Conservation (phyloP, 2,113 vertebrate species). For the Nicator chloris region DNA sequence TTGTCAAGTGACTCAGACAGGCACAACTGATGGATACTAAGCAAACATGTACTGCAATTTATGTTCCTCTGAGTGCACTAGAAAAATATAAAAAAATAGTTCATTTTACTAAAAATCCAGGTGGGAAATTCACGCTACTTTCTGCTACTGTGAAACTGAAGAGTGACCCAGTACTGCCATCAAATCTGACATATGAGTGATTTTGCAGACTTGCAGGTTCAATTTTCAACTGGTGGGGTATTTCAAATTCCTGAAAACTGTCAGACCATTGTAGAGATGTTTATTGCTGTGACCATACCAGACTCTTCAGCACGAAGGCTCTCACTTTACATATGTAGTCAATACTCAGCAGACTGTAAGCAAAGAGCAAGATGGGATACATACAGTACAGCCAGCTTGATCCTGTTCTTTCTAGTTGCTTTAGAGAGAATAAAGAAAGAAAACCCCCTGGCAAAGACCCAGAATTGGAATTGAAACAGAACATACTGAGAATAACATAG, state of each 20-base stretch:
- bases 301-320: neutral
- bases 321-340: neutral
- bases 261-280: neutral
- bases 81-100: neutral
- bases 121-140: neutral
- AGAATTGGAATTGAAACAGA: neutral
- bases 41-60: conserved; percentile 22
- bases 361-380: neutral
- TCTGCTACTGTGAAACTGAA: neutral
- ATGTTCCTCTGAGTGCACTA: neutral
- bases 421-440: neutral
- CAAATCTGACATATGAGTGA: neutral
- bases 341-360: neutral
- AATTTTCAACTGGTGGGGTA: neutral
- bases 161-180: conserved; percentile 22
- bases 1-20: conserved; percentile 48
- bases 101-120: conserved; percentile 17
- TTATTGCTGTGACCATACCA: neutral
- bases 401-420: neutral
- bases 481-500: neutral
- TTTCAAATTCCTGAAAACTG: conserved; percentile 19
- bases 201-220: conserved; percentile 9
- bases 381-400: neutral
- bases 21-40: conserved; percentile 21
- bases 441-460: neutral